Conservation (phyloP, 23 tunicate genomes). For the Ciona savignyi region DNA sequence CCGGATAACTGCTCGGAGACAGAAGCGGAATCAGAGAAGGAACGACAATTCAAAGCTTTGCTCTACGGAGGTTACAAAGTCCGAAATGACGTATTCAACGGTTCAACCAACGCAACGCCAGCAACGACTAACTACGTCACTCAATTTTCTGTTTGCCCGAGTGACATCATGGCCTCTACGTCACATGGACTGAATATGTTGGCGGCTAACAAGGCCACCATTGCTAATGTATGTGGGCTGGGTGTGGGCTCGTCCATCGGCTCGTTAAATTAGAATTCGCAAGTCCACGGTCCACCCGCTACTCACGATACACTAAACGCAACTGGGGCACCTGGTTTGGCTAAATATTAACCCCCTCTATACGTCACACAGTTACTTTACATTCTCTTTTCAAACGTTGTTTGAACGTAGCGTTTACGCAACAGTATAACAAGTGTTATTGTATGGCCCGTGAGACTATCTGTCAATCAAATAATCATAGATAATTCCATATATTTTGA, state of each 20-base stretch:
- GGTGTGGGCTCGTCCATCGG: slow-evolving; percentile 1
- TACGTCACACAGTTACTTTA: too few relatives aligned
- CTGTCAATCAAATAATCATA: too few relatives aligned
- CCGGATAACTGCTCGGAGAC: slow-evolving; percentile 17
- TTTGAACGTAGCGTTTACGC: too few relatives aligned
- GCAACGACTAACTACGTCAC: slow-evolving; percentile 11
- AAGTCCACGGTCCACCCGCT: too few relatives aligned
- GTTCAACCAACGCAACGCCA: background rate
- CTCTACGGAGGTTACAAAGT: slow-evolving; percentile 48
- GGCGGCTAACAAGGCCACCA: background rate
- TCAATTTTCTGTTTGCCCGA: slow-evolving; percentile 25
- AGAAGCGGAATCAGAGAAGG: slow-evolving; percentile 38
- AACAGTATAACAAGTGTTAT: too few relatives aligned
- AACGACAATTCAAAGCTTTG: slow-evolving; percentile 51
- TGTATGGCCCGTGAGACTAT: too few relatives aligned
- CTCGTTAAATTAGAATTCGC: too few relatives aligned
- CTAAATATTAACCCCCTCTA: too few relatives aligned
- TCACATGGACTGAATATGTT: background rate
- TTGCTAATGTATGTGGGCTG: background rate
- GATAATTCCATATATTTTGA: too few relatives aligned
- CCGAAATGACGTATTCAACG: slow-evolving; percentile 6
- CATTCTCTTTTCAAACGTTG: too few relatives aligned
- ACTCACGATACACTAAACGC: too few relatives aligned
- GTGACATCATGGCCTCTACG: background rate
- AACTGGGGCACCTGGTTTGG: too few relatives aligned